Base-by-base conservation (phyloP, 2,113 vertebrate genomes). In the Nerophis ophidion region DNA sequence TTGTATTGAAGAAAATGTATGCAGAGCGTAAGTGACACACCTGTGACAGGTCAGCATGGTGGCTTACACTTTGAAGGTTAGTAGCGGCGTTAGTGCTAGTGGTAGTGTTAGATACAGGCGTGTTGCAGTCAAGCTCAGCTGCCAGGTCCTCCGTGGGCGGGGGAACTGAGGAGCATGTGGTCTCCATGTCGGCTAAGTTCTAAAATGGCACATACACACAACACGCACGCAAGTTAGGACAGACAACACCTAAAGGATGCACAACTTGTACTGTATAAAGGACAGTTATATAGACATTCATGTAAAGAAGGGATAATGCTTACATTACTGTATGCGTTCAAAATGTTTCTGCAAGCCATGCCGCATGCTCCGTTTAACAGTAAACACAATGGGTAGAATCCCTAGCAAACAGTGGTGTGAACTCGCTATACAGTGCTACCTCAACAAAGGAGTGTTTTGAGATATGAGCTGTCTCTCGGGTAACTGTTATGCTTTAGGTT, bases 61-160 rank as follows among this genome's bases (percentile, higher is more conserved):
- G 76, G 81, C 79, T 66, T 59, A 74, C 71, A 87, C 68, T 82
- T 80, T 88, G 85, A 45, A 77, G 26, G 82, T 90, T 91, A 90
- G 82, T 87, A 88, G 84, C 40, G 81, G 83, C 77, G 80, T 84
- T 87, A 88, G 82, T 54, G 61, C 65, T 84, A 85, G 84, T 83
- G 84, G 84, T 45, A 7, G 74, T 38, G 74, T 90, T 89, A 89
- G 81, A 83, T 59, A 79, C 72, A 50, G 84, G 68, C 35, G 81
- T 80, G 85, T 60, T 13, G 33, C 36, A 73, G 55, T 34, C 80
- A 10, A 73, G 56, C 69, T 84, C 79, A 34, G 51, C 62, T 55
- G 57, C 51, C 26, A 62, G 56, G 42, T 83, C 78, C 63, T 87
- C 80, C 60, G 57, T 65, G 56, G 68, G 72, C 79, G 69, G 82